Percentiles rank a stretch among this genome's conserved stretches.
Evolutionary conservation across 1,140 invertebrate species (phyloP).

Genomic region (Ceratina calcarata): DNA sequence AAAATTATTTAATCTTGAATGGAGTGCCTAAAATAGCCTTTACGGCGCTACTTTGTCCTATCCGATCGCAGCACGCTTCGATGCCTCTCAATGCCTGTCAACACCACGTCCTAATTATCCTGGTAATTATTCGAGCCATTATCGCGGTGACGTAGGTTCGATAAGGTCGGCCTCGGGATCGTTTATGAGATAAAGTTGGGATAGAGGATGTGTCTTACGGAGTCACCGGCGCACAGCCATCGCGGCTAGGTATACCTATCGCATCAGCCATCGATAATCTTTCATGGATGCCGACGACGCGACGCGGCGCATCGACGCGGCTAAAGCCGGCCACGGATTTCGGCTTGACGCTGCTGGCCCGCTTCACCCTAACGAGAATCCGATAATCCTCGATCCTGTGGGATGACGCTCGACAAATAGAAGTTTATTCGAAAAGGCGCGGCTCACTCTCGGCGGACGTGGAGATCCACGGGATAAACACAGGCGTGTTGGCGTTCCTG

Average conservation of each 20-base stretch:
- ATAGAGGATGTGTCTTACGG: slow-evolving; percentile 23
- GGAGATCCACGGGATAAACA: slow-evolving; percentile 36
- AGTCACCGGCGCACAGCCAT: not conserved
- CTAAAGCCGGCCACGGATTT: slow-evolving; percentile 61
- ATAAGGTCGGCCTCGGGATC: slow-evolving; percentile 51
- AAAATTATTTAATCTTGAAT: no score
- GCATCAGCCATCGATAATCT: slow-evolving; percentile 52
- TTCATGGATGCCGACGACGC: slow-evolving; percentile 25
- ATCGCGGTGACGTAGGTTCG: slow-evolving; percentile 53
- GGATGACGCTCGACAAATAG: slow-evolving; percentile 70
- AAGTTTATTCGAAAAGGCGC: slow-evolving; percentile 71
- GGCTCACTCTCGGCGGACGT: slow-evolving; percentile 25
- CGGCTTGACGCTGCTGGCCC: slow-evolving; percentile 50
- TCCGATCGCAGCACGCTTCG: slow-evolving; percentile 52
- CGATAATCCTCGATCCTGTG: slow-evolving; percentile 74
- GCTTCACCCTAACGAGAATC: slow-evolving; percentile 72
- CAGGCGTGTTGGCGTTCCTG: not conserved
- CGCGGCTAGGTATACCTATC: slow-evolving; percentile 3
- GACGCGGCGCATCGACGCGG: slow-evolving; percentile 28
- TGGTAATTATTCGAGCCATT: slow-evolving; percentile 69
- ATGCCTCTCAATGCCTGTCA: slow-evolving; percentile 62
- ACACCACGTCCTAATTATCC: slow-evolving; percentile 67
- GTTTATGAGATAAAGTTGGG: slow-evolving; percentile 47
- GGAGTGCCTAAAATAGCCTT: no score
- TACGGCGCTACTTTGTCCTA: slow-evolving; percentile 19